These are phyloP conservation scores for Clarias macrocephalus DNA, from an alignment of 2,113 vertebrate genomes.

Conservation along the genomic window DNA sequence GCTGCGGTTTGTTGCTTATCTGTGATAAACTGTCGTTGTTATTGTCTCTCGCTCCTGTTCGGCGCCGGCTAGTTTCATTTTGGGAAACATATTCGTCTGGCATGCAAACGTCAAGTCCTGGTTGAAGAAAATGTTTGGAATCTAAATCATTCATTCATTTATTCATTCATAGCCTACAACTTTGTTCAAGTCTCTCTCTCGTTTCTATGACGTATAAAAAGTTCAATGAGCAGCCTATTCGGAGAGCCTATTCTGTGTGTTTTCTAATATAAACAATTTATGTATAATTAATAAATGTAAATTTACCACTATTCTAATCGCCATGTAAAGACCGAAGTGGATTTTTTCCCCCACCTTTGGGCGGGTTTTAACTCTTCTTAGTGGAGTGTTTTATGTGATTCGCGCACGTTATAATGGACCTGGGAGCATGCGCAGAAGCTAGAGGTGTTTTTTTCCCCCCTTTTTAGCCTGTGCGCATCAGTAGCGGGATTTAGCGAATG, in stretches of 20 bases:
- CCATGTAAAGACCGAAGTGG: neutral
- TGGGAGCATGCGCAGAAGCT: slow-evolving; percentile 82
- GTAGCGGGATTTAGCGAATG: slow-evolving; percentile 55
- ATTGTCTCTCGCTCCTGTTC: neutral
- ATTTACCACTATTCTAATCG: neutral
- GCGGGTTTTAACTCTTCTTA: slow-evolving; percentile 30
- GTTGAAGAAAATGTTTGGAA: neutral
- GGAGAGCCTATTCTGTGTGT: neutral
- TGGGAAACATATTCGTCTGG: neutral
- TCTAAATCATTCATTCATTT: neutral
- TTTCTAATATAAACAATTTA: neutral
- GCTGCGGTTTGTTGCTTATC: neutral
- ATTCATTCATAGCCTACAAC: neutral
- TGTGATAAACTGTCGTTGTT: neutral
- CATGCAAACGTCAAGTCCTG: neutral
- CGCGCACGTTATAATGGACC: slow-evolving; percentile 64
- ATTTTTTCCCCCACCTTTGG: neutral
- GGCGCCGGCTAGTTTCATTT: neutral
- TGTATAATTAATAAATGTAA: neutral
- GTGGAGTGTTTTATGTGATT: slow-evolving; percentile 57
- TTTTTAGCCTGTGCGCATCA: slow-evolving; percentile 61
- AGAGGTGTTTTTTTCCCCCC: neutral
- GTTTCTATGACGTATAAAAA: neutral
- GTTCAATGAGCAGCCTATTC: neutral
- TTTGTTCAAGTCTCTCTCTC: neutral